These are phyloP conservation scores for Phalacrocorax carbo DNA, from an alignment of 2,113 vertebrate genomes.

Conservation along the genomic window DNA sequence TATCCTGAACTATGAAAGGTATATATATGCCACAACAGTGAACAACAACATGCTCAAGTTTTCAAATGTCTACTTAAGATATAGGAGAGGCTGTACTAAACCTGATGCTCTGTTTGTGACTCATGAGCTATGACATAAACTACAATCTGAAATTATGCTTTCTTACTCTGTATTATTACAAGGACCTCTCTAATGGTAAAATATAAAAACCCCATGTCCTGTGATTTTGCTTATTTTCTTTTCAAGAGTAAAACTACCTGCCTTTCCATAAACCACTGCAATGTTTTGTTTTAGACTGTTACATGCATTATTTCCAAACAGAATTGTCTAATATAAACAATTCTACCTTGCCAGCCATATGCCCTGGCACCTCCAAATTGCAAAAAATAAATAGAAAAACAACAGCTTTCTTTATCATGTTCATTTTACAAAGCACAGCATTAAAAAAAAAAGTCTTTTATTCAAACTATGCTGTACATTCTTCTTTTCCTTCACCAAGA, in stretches of 20 bases:
- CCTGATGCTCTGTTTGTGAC: background rate
- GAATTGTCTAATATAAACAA: background rate
- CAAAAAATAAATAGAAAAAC: background rate
- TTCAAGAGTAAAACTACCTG: background rate
- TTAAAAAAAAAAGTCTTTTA: background rate
- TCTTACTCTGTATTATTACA: background rate
- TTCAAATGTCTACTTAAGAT: background rate
- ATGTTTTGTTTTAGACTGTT: background rate
- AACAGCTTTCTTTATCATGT: background rate
- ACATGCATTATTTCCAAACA: background rate
- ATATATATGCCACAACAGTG: background rate
- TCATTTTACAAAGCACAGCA: background rate
- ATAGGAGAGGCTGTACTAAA: background rate
- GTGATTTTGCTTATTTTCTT: background rate
- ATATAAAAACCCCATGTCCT: background rate
- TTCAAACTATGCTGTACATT: background rate
- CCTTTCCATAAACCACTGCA: background rate
- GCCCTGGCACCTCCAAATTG: background rate
- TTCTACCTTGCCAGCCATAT: background rate
- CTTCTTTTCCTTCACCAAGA: background rate
- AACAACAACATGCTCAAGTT: background rate
- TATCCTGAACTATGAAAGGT: background rate
- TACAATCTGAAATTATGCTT: background rate
- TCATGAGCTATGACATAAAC: background rate
- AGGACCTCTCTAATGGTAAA: background rate